phyloP scores from a whole-genome alignment of 2,113 vertebrate species.

The Lepus europaeus region DNA sequence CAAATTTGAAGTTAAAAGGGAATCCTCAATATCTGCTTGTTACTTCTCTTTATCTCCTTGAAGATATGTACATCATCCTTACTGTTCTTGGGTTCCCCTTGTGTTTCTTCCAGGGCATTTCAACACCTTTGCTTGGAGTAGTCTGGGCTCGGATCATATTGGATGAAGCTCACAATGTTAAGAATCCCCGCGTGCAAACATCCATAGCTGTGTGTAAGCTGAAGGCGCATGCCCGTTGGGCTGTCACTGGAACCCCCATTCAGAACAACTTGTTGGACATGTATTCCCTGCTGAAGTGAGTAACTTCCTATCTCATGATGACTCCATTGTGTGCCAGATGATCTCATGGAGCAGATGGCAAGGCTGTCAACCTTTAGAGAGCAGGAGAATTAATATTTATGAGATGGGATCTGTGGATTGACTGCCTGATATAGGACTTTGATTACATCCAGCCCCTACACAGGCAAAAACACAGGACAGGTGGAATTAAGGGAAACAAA shows the following conservation, averaged over 20 bases:
- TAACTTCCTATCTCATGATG: background rate
- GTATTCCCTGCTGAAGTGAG: conserved; percentile 97
- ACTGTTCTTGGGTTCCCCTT: background rate
- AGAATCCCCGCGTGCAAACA: conserved; percentile 95
- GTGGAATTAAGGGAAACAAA: background rate
- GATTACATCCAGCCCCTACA: background rate
- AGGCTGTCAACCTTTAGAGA: conserved; percentile 20
- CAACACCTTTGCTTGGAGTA: conserved; percentile 90
- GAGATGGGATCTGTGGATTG: background rate
- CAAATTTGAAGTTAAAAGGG: background rate
- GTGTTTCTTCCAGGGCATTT: conserved; percentile 78
- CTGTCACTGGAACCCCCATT: conserved; percentile 96
- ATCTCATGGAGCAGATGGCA: conserved; percentile 35
- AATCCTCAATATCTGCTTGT: background rate
- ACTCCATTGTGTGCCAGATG: background rate
- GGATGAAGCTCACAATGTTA: conserved; percentile 97
- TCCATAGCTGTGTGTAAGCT: conserved; percentile 95
- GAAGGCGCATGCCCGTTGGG: conserved; percentile 93
- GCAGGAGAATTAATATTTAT: conserved; percentile 58
- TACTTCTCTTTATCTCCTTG: background rate
- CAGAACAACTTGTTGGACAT: conserved; percentile 98
- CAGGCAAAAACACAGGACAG: background rate
- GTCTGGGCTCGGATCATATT: conserved; percentile 94
- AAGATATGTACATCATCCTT: background rate
- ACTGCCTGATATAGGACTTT: conserved; percentile 9